Evolutionary conservation across 2,113 vertebrate genomes (phyloP).

Genomic region (Chauna torquata): DNA sequence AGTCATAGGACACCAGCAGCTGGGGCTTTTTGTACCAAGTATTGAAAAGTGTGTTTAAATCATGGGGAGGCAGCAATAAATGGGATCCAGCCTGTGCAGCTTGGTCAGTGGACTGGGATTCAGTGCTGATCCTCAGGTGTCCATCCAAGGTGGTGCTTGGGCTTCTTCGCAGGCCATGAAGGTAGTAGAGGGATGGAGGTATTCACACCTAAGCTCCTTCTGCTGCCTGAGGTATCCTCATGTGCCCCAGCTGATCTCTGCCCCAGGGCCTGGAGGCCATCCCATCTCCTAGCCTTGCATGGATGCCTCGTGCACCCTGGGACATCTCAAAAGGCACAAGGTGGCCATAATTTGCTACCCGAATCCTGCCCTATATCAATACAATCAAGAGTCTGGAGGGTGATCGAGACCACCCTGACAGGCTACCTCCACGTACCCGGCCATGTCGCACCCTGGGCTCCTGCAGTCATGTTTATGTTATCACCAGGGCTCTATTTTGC

Average conservation of each 20-base stretch:
- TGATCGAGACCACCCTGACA: neutral
- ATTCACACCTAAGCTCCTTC: neutral
- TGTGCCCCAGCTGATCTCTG: neutral
- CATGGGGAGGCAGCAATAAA: neutral
- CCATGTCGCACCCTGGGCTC: neutral
- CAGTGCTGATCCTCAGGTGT: neutral
- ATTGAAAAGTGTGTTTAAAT: neutral
- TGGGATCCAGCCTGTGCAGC: neutral
- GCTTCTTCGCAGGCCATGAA: neutral
- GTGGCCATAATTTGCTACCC: neutral
- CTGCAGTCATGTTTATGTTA: rapidly evolving
- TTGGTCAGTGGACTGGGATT: neutral
- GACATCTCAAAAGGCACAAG: neutral
- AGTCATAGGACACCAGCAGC: neutral
- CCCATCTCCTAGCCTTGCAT: neutral
- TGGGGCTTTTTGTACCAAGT: neutral
- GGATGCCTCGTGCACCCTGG: neutral
- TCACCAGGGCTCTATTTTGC: neutral
- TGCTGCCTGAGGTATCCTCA: neutral
- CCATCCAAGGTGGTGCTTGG: neutral
- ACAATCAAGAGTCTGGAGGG: neutral
- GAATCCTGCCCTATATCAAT: neutral
- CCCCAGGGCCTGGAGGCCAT: neutral
- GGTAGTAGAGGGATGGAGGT: neutral
- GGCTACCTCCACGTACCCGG: neutral